Evolutionary conservation across 2,888 invertebrate species (phyloP), one percentile per base, ranked within the genome.

Genomic region (Hylaea fasciaria): DNA sequence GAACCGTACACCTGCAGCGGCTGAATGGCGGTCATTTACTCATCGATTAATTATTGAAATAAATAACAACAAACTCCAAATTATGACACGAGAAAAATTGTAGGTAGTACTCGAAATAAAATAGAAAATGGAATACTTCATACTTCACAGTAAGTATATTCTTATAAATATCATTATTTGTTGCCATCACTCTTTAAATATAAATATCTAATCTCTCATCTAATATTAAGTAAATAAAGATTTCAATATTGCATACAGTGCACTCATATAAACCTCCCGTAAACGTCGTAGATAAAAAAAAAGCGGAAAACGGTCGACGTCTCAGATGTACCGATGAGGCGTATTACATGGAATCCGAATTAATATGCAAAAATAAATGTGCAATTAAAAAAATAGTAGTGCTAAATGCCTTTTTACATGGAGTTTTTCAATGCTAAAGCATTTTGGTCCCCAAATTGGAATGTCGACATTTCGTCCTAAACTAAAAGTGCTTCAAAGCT

Each of bases 121-220:
- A 86, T 85, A 87, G 83, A 89, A 88, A 87, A 87, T 88, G 83
- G 81, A 87, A 85, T 88, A 87, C 83, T 87, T 83, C 81, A 70
- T 73, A 76, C 73, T 76, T 66, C 59, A 78, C 85, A 86, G 83
- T 82, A 88, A 85, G 84, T 85, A 88, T 84, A 84, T 83, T 82
- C 84, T 84, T 87, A 90, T 88, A 90, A 90, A 90, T 90, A 91
- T 88, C 82, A 86, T 84, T 84, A 83, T 82, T 84, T 86, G 86
- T 90, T 88, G 86, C 86, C 89, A 85, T 88, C 89, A 89, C 87
- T 88, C 89, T 84, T 87, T 86, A 86, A 89, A 90, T 89, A 90
- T 87, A 86, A 89, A 90, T 87, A 89, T 89, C 88, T 89, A 90
- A 90, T 91, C 89, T 90, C 90, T 86, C 61, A 60, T 85, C 86